Conservation (phyloP, 2,797 vertebrate genomes). For the Ctenopoma multispine region DNA sequence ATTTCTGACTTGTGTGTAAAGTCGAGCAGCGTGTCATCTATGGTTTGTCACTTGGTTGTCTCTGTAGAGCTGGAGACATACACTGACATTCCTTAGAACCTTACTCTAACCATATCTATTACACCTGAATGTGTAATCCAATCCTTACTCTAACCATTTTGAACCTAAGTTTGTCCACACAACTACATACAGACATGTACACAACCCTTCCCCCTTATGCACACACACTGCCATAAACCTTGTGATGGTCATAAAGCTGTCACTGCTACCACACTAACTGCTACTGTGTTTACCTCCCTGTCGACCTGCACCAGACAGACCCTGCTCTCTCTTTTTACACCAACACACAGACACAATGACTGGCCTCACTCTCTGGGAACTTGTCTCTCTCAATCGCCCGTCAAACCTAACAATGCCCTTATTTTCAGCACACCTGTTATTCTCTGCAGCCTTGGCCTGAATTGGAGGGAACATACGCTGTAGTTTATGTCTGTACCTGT, state of each 20-base stretch:
- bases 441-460: constrained; percentile 59
- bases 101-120: no score
- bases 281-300: constrained; percentile 62
- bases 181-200: not conserved
- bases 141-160: no score
- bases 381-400: constrained; percentile 28
- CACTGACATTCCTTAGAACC: no score
- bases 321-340: constrained; percentile 2
- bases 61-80: not conserved
- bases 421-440: constrained; percentile 73
- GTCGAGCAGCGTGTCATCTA: constrained; percentile 37
- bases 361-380: constrained; percentile 36
- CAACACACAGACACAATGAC: constrained; percentile 17
- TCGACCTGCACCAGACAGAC: constrained; percentile 57
- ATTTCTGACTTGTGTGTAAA: constrained; percentile 25
- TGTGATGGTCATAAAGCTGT: constrained; percentile 70
- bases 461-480: constrained; percentile 48
- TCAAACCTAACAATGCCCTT: constrained; percentile 56
- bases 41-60: not conserved
- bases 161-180: no score
- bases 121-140: no score
- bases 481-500: constrained; percentile 58
- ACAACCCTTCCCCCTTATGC: constrained; percentile 11
- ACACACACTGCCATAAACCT: constrained; percentile 56
- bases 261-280: constrained; percentile 64